Conservation (phyloP, 2,113 vertebrate species). For the Fulica atra region DNA sequence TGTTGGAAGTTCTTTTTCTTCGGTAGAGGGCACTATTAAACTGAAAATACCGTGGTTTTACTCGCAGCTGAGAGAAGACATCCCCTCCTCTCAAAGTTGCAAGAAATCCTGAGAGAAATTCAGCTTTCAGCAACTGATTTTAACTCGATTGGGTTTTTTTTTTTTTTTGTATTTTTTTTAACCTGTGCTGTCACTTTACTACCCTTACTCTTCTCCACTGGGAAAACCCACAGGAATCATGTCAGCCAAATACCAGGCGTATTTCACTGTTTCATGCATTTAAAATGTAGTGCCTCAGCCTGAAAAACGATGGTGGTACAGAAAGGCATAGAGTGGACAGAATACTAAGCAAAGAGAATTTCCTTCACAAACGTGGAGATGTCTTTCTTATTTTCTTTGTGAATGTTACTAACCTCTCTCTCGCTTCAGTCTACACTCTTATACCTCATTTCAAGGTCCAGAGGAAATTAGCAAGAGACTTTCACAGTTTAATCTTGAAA, state of each 20-base stretch:
- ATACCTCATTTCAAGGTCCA: neutral
- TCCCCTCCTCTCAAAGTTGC: neutral
- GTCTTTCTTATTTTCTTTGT: neutral
- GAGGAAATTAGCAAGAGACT: neutral
- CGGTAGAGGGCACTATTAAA: constrained; percentile 71
- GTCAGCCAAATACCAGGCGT: constrained; percentile 6
- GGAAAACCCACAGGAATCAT: constrained; percentile 30
- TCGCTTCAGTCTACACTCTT: neutral
- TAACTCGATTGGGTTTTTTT: constrained; percentile 1
- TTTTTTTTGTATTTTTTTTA: constrained; percentile 8
- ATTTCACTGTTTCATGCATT: neutral
- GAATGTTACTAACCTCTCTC: neutral
- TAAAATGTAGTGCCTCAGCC: neutral
- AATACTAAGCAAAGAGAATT: neutral
- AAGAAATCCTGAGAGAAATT: constrained; percentile 49
- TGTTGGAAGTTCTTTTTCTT: neutral
- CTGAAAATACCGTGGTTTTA: constrained; percentile 51
- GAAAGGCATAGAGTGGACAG: neutral
- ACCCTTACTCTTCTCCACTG: neutral
- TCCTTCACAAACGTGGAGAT: neutral
- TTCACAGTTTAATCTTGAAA: neutral
- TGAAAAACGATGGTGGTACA: neutral
- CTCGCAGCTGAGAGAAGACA: neutral
- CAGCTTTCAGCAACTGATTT: constrained; percentile 63
- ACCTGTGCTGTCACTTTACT: constrained; percentile 9